Percentiles rank a stretch among this genome's conserved stretches.
Conservation (phyloP, 37 sponge, comb jelly and placozoan species). For the Agelas oroides region DNA sequence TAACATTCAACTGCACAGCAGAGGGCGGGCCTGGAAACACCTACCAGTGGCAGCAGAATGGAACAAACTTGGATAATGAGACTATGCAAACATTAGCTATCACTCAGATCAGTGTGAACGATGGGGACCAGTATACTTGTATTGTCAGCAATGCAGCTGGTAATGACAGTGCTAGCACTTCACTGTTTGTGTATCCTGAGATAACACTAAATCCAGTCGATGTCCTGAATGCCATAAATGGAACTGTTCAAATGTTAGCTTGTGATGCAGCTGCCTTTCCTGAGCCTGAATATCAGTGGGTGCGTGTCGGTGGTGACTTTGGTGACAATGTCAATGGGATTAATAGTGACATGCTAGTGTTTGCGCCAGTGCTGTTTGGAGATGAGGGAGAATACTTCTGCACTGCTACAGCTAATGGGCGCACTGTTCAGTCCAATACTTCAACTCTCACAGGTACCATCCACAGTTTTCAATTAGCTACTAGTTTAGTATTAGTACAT, state of each 20-base stretch:
- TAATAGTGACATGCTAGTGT: background rate
- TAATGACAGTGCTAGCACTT: constrained; percentile 9
- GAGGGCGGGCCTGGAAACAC: constrained; percentile 33
- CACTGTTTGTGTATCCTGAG: constrained; percentile 24
- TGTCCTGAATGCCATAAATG: background rate
- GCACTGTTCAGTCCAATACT: background rate
- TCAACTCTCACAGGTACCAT: no score
- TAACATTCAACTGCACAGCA: constrained; percentile 5
- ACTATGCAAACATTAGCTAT: background rate
- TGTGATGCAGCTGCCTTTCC: constrained; percentile 13
- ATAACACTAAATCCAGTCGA: constrained; percentile 1
- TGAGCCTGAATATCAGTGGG: constrained; percentile 12
- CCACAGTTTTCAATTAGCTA: no score
- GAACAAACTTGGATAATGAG: background rate
- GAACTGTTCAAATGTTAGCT: background rate
- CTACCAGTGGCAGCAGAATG: constrained; percentile 5
- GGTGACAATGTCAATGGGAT: background rate
- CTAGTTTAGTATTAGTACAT: no score
- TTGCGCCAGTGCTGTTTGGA: constrained; percentile 10
- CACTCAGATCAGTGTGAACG: background rate
- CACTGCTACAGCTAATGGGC: background rate
- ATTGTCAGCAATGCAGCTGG: constrained; percentile 70
- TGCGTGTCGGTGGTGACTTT: background rate
- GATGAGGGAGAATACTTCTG: constrained; percentile 35
- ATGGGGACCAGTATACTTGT: constrained; percentile 63